A percentile compares a stretch with the other conserved stretches of the same genome.
Evolutionary conservation across 1,140 invertebrate species (phyloP).

Genomic region (Tetranychus urticae): DNA sequence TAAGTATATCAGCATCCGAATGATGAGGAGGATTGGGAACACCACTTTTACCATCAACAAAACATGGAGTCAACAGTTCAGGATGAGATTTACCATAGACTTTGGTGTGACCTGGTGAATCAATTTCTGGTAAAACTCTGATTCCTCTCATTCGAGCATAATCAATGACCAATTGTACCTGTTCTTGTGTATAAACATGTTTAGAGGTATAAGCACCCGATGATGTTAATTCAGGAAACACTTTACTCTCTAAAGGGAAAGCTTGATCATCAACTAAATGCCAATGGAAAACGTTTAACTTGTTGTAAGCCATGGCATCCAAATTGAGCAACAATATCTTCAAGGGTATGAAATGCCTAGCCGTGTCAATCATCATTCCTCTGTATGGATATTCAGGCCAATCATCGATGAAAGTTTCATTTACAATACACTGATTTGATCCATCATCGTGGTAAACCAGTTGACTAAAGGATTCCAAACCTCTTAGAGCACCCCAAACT

Average conservation of each 20-base stretch:
- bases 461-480: slow-evolving; percentile 23
- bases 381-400: slow-evolving; percentile 44
- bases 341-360: slow-evolving; percentile 48
- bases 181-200: slow-evolving; percentile 17
- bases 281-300: slow-evolving; percentile 35
- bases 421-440: slow-evolving; percentile 16
- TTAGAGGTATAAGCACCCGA: not conserved
- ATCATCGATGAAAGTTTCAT: slow-evolving; percentile 35
- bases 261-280: slow-evolving; percentile 36
- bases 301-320: slow-evolving; percentile 23
- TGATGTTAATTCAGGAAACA: slow-evolving; percentile 23
- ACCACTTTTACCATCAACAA: not conserved
- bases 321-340: slow-evolving; percentile 35
- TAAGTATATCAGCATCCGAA: slow-evolving; percentile 44
- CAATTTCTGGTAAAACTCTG: slow-evolving; percentile 22
- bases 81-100: slow-evolving; percentile 3
- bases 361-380: slow-evolving; percentile 54
- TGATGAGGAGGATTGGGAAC: slow-evolving; percentile 14
- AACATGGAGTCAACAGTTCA: not conserved
- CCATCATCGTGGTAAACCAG: slow-evolving; percentile 16
- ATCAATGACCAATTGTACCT: slow-evolving; percentile 20
- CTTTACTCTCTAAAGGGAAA: slow-evolving; percentile 31
- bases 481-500: slow-evolving; percentile 7
- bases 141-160: slow-evolving; percentile 22
- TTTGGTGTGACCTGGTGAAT: slow-evolving; percentile 23